Evolutionary conservation across 2,113 vertebrate genomes (phyloP), one percentile per base, ranked within the genome.

Genomic region (Callopanchax toddi): DNA sequence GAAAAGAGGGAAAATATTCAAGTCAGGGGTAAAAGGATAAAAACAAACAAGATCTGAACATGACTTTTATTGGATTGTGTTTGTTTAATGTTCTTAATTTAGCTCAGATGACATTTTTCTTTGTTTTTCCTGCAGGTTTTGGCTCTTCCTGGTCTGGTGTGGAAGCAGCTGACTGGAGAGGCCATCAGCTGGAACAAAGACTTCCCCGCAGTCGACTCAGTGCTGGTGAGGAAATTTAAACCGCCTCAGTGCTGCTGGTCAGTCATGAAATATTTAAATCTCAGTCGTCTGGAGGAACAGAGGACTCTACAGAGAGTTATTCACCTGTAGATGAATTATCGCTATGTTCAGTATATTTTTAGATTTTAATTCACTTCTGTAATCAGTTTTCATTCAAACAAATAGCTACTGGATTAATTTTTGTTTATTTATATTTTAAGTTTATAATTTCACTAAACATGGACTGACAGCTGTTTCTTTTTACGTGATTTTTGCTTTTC

Each of bases 121-220:
- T 37, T 37, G 12, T 37, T 37, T 37, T 2, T 37, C 36, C 16
- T 67, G 40, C 79, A 98, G 97, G 96, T 99, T 20, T 74, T 98
- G 87, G 97, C 96, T 75, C 91, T 99, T 57, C 97, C 97, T 10
- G 96, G 97, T 39, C 89, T 98, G 0, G 95, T 99, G 75, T 99
- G 97, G 97, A 99, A 99, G 75, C 96, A 97, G 81, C 92, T 99
- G 52, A 96, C 94, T 6, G 96, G 95, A 17, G 97, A 99, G 80
- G 87, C 94, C 2, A 90, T 98, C 74, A 97, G 93, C 92, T 99
- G 97, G 97, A 94, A 53, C 73, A 98, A 96, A 87, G 97, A 99
- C 71, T 98, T 99, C 76, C 94, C 94, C 3, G 94, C 96, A 0
- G 95, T 99, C 34, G 97, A 99, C 85, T 97, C 97, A 0, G 93